Base-by-base conservation (phyloP, 2,888 invertebrate species). In the Clivina fossor region DNA sequence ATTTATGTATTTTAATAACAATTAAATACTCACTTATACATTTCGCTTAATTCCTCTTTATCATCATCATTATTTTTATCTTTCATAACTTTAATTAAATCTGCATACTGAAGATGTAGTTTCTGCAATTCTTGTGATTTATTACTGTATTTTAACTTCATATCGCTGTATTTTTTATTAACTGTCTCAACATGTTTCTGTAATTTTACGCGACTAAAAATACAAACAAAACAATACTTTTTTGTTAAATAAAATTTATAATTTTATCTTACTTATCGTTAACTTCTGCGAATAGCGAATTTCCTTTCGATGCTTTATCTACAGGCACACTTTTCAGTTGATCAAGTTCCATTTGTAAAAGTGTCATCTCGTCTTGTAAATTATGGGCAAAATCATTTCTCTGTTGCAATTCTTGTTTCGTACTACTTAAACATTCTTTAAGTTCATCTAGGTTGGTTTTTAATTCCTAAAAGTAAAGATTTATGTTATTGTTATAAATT, bases 201-300 rank as follows among this genome's bases (percentile, higher is more conserved):
- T 9, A 71, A 59, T 56, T 69, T 59, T 7, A 69, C 59, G 19
- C 70, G 63, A 43, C 69, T 69, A 32, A 48, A 35, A 30, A 37
- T 26, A 32, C n/a, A 7, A 18, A 40, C 22, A 37, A 15, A 32
- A 15, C 9, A 15, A 30, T 18, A 2, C 26, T 40, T 30, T 30
- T 56, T 8, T 30, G 2, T 11, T 26, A 35, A 33, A 48, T 13
- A 48, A 47, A 28, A 51, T 40, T 30, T 28, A 48, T 24, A 57
- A 7, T 35, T 9, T 24, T 24, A 44, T 47, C 38, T 44, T 64
- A 69, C 69, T 68, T 68, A 51, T 71, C 69, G 57, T 71, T 64
- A 2, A 72, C 71, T 66, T 72, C 72, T 20, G 70, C 71, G 67
- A 72, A 72, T 46, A 72, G 60, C 3, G 72, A 72, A 62, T 72